phyloP scores from a whole-genome alignment of 2,797 vertebrate genomes.

The Simalia tracyae region DNA sequence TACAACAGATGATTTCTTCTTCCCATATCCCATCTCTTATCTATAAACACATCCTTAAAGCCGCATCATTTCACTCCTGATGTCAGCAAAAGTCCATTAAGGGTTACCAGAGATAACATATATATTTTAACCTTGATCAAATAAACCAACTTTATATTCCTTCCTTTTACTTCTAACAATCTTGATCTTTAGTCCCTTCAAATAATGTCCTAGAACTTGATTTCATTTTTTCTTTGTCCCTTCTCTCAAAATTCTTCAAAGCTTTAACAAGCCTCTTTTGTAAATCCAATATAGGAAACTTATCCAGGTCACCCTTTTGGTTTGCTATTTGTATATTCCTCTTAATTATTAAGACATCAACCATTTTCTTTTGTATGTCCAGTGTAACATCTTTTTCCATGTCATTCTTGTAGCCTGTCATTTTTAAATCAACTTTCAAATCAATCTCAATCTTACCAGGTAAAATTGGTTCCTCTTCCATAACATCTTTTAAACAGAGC shows the following conservation, averaged over 20 bases:
- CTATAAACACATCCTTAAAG: no score
- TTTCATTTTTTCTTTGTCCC: neutral
- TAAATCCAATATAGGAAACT: neutral
- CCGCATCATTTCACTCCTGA: no score
- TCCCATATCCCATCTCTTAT: no score
- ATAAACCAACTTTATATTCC: neutral
- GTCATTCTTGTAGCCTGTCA: neutral
- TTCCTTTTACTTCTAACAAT: neutral
- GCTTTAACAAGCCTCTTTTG: neutral
- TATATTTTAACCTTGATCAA: neutral
- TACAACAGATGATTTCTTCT: no score
- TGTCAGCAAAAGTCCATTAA: no score
- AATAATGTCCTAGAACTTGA: neutral
- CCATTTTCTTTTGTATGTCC: neutral
- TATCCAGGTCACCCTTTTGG: neutral
- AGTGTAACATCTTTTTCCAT: neutral
- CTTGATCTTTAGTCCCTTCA: neutral
- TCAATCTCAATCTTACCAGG: neutral
- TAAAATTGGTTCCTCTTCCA: neutral
- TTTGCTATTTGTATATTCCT: neutral
- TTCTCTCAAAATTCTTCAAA: neutral
- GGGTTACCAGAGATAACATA: neutral
- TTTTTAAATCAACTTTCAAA: neutral
- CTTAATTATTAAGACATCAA: neutral
- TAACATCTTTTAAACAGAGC: neutral